phyloP scores from a whole-genome alignment of 2,113 vertebrate species.

The Campylorhamphus procurvoides region DNA sequence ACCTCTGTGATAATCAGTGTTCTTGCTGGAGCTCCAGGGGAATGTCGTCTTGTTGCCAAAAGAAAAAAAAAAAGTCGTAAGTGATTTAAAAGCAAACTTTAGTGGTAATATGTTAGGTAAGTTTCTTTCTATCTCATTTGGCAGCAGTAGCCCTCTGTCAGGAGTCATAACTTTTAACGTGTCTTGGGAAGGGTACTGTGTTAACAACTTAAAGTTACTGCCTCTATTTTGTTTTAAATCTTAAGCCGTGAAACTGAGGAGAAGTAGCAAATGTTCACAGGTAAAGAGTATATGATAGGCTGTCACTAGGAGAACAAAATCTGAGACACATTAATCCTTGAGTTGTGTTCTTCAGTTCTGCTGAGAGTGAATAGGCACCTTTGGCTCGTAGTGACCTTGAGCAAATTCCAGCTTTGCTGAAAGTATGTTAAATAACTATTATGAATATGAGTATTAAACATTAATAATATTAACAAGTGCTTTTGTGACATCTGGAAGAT shows the following conservation, averaged over 20 bases:
- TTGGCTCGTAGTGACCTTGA: neutral
- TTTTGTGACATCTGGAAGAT: neutral
- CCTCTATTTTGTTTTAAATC: neutral
- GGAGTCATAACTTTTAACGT: neutral
- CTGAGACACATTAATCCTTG: neutral
- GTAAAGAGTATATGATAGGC: neutral
- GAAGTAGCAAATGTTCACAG: neutral
- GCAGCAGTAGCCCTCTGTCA: neutral
- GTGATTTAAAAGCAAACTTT: neutral
- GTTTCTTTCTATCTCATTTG: neutral
- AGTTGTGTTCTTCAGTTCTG: neutral
- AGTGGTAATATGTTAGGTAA: neutral
- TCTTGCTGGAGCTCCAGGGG: neutral
- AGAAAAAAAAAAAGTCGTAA: fast-evolving
- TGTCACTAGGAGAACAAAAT: neutral
- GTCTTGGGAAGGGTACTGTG: neutral
- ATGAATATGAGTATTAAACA: neutral
- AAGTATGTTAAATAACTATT: neutral
- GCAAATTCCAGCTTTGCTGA: neutral
- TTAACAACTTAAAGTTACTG: neutral
- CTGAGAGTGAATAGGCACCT: neutral
- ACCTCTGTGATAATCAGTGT: neutral
- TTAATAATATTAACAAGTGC: neutral
- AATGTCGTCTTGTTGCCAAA: neutral
- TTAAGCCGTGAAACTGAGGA: neutral